These are phyloP conservation scores for Caprella mutica DNA, from an alignment of 2,888 invertebrate species.

Conservation along the genomic window DNA sequence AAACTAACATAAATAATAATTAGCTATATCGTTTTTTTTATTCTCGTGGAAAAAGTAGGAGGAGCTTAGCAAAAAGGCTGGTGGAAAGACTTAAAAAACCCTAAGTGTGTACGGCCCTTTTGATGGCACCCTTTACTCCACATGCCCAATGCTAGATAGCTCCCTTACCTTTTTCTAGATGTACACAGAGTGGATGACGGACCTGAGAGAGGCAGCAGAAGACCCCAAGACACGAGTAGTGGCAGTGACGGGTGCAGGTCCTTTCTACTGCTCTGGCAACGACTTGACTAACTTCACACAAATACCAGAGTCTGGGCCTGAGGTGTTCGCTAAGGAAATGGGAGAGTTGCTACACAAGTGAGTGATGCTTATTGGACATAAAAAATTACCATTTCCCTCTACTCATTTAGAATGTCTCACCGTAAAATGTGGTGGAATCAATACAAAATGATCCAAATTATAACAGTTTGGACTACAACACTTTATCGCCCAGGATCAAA, in stretches of 20 bases:
- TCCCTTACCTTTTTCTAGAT: conserved; percentile 43
- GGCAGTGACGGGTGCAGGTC: conserved; percentile 66
- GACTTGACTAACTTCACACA: conserved; percentile 50
- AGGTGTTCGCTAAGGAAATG: conserved; percentile 37
- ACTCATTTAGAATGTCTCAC: not conserved
- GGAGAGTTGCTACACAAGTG: conserved; percentile 20
- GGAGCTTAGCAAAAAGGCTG: too few species aligned
- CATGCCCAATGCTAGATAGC: too few species aligned
- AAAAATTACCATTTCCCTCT: not conserved
- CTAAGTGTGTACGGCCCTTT: too few species aligned
- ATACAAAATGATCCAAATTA: too few species aligned
- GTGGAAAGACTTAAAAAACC: too few species aligned
- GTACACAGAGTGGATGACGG: conserved; percentile 53
- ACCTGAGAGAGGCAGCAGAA: conserved; percentile 55
- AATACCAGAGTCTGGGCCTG: conserved; percentile 38
- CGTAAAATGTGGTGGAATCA: too few species aligned
- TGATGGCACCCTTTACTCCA: too few species aligned
- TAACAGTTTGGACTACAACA: too few species aligned
- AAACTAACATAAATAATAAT: too few species aligned
- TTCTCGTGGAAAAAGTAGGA: too few species aligned
- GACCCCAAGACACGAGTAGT: conserved; percentile 57
- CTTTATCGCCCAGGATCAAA: too few species aligned
- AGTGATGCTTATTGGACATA: not conserved
- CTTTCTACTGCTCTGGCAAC: conserved; percentile 76
- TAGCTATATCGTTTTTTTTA: too few species aligned